Conservation (phyloP, 2,113 vertebrate species). For the Phalacrocorax aristotelis region DNA sequence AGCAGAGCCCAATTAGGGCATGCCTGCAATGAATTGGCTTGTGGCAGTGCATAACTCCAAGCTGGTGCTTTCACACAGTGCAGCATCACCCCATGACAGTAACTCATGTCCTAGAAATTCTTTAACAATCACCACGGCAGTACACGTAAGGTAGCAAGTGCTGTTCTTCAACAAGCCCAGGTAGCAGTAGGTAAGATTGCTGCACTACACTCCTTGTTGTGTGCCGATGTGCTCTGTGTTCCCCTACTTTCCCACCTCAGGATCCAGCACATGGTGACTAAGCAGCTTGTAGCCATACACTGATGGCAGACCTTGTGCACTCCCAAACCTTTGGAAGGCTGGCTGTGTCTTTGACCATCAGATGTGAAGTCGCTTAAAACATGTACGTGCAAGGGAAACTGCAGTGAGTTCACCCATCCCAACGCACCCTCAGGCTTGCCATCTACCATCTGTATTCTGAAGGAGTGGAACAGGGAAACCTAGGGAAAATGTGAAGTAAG, state of each 20-base stretch:
- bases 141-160: background rate
- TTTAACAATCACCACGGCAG: background rate
- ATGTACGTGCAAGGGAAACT: background rate
- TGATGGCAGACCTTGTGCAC: background rate
- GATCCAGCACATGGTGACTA: background rate
- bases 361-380: background rate
- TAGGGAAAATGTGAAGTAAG: background rate
- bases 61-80: background rate
- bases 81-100: background rate
- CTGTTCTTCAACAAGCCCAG: background rate
- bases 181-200: background rate
- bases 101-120: background rate
- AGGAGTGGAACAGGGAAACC: background rate
- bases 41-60: rapidly evolving
- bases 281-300: background rate
- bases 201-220: rapidly evolving
- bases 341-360: background rate
- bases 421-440: background rate
- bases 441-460: background rate
- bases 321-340: background rate
- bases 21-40: rapidly evolving
- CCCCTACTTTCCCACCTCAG: background rate
- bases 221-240: background rate
- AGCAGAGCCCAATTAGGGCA: rapidly evolving
- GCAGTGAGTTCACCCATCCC: background rate